phyloP scores from a whole-genome alignment of 2,888 invertebrate genomes.

The Dicranocentrus wangi region DNA sequence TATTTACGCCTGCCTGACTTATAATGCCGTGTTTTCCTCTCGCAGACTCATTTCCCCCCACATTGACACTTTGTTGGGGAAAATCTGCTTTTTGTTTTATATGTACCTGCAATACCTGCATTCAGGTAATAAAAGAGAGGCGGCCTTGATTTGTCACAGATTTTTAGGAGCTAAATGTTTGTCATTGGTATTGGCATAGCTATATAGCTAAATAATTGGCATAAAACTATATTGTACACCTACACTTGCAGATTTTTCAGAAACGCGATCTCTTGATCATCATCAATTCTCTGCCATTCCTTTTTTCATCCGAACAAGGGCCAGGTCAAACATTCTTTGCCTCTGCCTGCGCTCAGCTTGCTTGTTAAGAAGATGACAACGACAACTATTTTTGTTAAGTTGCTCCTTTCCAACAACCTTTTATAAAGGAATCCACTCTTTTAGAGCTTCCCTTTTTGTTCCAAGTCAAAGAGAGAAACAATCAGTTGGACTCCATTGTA shows the following conservation, averaged over 20 bases:
- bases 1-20: background rate
- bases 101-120: no score
- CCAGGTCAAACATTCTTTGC: slow-evolving; percentile 6
- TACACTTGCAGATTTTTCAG: background rate
- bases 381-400: no score
- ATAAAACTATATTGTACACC: background rate
- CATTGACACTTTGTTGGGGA: background rate
- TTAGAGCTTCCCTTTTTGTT: background rate
- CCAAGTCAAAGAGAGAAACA: background rate
- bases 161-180: background rate
- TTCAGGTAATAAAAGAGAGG: background rate
- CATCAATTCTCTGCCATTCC: background rate
- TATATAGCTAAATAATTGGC: background rate
- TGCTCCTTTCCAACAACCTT: background rate
- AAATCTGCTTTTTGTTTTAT: background rate
- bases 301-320: background rate
- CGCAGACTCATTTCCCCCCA: no score
- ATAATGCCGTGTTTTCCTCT: background rate
- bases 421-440: background rate
- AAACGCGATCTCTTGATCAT: background rate
- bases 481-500: background rate
- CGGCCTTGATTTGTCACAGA: slow-evolving; percentile 20
- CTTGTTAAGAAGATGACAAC: no score
- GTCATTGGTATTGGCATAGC: background rate
- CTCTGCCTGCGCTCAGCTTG: no score